Evolutionary conservation across 2,113 vertebrate species (phyloP), one percentile per base, ranked within the genome.

Genomic region (Myrmecobius fasciatus): DNA sequence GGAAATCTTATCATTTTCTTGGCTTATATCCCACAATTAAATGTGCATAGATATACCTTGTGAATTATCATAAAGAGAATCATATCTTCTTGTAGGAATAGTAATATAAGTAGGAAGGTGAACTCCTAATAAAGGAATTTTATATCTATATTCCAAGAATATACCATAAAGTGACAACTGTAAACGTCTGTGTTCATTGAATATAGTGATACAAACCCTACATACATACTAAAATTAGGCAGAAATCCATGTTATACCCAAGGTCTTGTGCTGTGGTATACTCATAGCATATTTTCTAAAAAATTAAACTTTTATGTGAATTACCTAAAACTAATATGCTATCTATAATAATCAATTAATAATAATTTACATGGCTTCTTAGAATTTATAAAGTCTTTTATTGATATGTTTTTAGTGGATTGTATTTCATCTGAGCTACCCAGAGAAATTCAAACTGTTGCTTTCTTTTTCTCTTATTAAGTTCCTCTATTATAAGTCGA

Each of bases 51-150:
- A 25, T 91, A 91, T 94, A 96, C 94, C 90, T 97, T 89, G 91
- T 92, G 53, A 89, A 92, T 91, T 93, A 92, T 95, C 94, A 88
- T 94, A 96, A 91, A 92, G 95, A 96, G 89, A 93, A 94, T 96
- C 96, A 12, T 93, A 25, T 93, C 95, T 94, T 95, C 93, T 91
- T 89, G 53, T 43, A 75, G 92, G n/a, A 94, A 89, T 26, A 92
- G 47, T n/a, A 14, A 51, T 96, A 43, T 93, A 93, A 97, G 94
- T 96, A 96, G 93, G 93, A 92, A 95, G 67, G 94, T 96, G 92
- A 52, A 25, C 95, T 54, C 92, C 94, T 94, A 91, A 94, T 89
- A 53, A 94, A 24, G 67, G 20, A 83, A 67, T 56, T 95, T 10
- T 51, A 51, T 51, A 51, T 51, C 49, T 51, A 91, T 11, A 93